Evolutionary conservation across 2,797 vertebrate genomes (phyloP).

Genomic region (Pipistrellus kuhlii): DNA sequence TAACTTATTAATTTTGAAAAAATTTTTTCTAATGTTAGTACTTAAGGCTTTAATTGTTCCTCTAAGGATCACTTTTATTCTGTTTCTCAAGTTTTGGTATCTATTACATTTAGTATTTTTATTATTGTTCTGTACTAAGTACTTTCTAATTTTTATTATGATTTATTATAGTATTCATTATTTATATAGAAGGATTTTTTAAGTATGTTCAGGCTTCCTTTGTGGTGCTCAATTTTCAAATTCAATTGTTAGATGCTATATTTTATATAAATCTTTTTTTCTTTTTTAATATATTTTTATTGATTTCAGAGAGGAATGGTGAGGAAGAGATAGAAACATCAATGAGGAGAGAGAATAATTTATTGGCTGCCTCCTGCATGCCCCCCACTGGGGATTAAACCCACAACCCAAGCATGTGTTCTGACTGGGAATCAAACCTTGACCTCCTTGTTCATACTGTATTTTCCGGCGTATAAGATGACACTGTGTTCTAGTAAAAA

Average conservation of each 20-base stretch:
- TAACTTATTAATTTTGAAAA: conserved; percentile 3
- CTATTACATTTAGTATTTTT: conserved; percentile 1
- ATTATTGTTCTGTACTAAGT: not conserved
- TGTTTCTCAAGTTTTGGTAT: conserved; percentile 18
- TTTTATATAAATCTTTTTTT: not conserved
- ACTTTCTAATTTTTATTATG: conserved; percentile 15
- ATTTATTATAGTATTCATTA: not conserved
- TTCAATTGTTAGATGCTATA: not conserved
- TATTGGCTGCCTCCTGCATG: too few relatives aligned
- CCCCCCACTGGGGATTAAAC: too few relatives aligned
- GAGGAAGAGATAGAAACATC: too few relatives aligned
- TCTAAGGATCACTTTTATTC: not conserved
- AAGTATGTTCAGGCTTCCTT: not conserved
- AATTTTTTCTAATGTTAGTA: not conserved
- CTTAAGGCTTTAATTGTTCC: conserved; percentile 30
- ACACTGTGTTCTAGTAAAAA: too few relatives aligned
- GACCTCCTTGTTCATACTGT: too few relatives aligned
- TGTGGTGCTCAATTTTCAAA: not conserved
- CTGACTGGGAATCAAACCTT: too few relatives aligned
- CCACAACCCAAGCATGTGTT: too few relatives aligned
- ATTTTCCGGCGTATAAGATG: too few relatives aligned
- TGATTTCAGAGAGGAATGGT: too few relatives aligned
- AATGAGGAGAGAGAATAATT: too few relatives aligned
- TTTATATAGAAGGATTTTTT: conserved; percentile 12
- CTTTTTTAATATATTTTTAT: too few relatives aligned